These are phyloP conservation scores for Drosophila affinis DNA, from an alignment of 2,888 invertebrate genomes.

Conservation along the genomic window DNA sequence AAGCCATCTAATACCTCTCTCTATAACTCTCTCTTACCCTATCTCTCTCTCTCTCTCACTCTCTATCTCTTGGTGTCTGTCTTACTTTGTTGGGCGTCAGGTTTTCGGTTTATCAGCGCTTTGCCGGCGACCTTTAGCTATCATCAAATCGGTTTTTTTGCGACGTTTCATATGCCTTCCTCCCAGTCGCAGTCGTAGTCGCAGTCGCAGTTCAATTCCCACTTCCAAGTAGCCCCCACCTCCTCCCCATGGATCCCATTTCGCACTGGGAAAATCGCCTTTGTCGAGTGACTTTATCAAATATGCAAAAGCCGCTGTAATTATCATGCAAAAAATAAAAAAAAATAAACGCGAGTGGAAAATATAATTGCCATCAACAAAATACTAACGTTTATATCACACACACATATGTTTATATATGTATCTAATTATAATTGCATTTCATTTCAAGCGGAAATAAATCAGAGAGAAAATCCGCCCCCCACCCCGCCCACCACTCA, in stretches of 20 bases:
- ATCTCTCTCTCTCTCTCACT: constrained; percentile 4
- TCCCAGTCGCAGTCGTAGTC: background rate
- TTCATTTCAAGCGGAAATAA: constrained; percentile 72
- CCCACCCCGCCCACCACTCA: constrained; percentile 7
- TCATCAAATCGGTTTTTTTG: constrained; percentile 14
- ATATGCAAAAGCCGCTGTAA: constrained; percentile 41
- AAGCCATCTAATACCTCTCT: constrained; percentile 38
- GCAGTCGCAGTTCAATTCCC: constrained; percentile 7
- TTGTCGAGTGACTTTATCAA: constrained; percentile 38
- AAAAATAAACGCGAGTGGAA: constrained; percentile 44
- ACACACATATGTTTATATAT: no score
- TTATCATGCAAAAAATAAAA: constrained; percentile 24
- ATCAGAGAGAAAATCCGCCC: constrained; percentile 32
- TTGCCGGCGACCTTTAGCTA: constrained; percentile 1
- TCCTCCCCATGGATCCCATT: constrained; percentile 4
- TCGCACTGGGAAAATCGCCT: constrained; percentile 28
- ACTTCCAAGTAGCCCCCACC: constrained; percentile 1
- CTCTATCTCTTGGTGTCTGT: background rate
- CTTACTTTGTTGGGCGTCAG: constrained; percentile 7
- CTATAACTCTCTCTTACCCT: constrained; percentile 9
- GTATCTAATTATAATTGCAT: constrained; percentile 53
- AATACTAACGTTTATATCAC: constrained; percentile 12
- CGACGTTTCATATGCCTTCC: constrained; percentile 28
- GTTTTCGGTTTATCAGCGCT: background rate
- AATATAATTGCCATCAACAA: constrained; percentile 45